These are phyloP conservation scores for Oopsacas minuta DNA, from an alignment of 37 sponge, comb jelly and placozoan genomes.

Conservation along the genomic window DNA sequence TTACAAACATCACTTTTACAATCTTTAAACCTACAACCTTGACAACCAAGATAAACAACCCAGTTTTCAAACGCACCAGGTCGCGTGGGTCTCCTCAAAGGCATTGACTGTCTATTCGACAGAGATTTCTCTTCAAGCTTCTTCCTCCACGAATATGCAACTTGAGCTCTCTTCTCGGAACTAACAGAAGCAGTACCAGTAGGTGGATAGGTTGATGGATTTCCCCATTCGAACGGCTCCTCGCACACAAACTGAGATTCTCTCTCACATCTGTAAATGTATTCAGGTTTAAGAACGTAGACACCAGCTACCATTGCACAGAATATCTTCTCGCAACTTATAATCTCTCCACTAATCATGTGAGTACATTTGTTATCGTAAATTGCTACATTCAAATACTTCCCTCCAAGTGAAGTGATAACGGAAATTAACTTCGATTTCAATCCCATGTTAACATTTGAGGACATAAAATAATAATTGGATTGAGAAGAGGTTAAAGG, in stretches of 20 bases:
- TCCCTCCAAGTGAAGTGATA: background rate
- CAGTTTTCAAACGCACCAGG: background rate
- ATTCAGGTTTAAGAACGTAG: background rate
- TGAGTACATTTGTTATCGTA: background rate
- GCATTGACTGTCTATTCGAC: background rate
- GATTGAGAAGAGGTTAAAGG: background rate
- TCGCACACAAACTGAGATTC: background rate
- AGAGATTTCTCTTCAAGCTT: background rate
- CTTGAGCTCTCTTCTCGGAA: background rate
- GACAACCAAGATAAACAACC: background rate
- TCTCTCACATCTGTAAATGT: background rate
- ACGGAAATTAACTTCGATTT: background rate
- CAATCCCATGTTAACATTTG: background rate
- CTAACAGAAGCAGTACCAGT: background rate
- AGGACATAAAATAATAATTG: background rate
- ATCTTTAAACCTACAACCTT: background rate
- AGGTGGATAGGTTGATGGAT: background rate
- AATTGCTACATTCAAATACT: background rate
- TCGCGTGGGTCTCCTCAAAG: background rate
- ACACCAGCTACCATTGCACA: constrained; percentile 5
- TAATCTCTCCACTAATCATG: background rate
- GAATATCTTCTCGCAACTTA: background rate
- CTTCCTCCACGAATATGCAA: background rate
- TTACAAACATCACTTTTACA: background rate
- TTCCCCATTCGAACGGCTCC: constrained; percentile 8